Conservation (phyloP, 2,113 vertebrate genomes). For the Etheostoma cragini region DNA sequence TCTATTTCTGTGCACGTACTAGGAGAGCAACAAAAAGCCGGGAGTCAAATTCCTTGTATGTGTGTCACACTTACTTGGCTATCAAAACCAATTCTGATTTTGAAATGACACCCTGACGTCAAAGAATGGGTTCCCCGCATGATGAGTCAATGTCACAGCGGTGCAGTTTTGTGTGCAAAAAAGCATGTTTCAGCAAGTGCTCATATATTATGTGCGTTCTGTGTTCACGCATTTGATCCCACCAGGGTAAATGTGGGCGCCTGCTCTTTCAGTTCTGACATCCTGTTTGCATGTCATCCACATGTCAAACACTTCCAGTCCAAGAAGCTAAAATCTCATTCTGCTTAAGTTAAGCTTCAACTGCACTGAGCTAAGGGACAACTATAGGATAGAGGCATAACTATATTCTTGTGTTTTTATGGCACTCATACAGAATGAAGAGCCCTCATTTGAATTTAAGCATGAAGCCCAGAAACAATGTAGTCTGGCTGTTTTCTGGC, state of each 20-base stretch:
- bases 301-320: slow-evolving; percentile 32
- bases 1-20: too few relatives aligned
- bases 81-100: too few relatives aligned
- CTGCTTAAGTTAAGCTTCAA: slow-evolving; percentile 33
- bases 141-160: background rate
- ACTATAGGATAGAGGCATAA: slow-evolving; percentile 12
- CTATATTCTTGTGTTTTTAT: slow-evolving; percentile 35
- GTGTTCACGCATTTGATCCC: background rate
- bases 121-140: background rate
- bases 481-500: slow-evolving; percentile 45
- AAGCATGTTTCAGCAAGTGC: background rate
- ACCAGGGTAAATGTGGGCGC: background rate
- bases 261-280: slow-evolving; percentile 6
- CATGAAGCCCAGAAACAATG: slow-evolving; percentile 49
- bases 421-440: slow-evolving; percentile 45
- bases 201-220: background rate
- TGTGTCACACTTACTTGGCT: too few relatives aligned
- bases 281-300: slow-evolving; percentile 39
- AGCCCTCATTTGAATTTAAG: slow-evolving; percentile 54
- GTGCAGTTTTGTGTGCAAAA: slow-evolving; percentile 3
- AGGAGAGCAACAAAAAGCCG: too few relatives aligned
- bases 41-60: too few relatives aligned
- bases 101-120: background rate
- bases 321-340: slow-evolving; percentile 28
- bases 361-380: slow-evolving; percentile 19